Conservation (phyloP, 2,797 vertebrate species). For the Dendrocincla tyrannina region DNA sequence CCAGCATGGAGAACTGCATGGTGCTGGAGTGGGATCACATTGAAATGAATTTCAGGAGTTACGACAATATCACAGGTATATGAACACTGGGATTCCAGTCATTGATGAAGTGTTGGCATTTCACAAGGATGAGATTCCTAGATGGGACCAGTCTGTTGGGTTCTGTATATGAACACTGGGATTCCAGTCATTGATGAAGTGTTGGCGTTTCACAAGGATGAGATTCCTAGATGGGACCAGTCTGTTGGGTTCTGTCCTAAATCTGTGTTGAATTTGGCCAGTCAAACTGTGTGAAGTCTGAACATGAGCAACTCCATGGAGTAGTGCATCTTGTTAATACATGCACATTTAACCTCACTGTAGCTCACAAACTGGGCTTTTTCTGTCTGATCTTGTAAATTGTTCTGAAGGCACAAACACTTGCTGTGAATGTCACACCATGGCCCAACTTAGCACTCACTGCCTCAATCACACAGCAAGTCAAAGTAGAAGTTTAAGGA, state of each 20-base stretch:
- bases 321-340: neutral
- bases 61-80: conserved; percentile 97
- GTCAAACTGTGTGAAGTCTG: neutral
- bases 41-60: conserved; percentile 98
- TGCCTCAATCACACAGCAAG: neutral
- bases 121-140: neutral
- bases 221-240: neutral
- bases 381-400: neutral
- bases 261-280: neutral
- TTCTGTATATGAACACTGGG: neutral
- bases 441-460: neutral
- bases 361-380: neutral
- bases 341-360: neutral
- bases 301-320: neutral
- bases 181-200: neutral
- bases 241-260: neutral
- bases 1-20: conserved; percentile 95
- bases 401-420: neutral
- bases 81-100: neutral
- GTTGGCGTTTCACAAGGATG: neutral
- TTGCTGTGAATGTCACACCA: neutral
- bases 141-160: neutral
- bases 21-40: conserved; percentile 98
- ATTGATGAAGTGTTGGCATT: neutral
- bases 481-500: neutral